Conservation (phyloP, 2,113 vertebrate genomes). For the Columbina picui region DNA sequence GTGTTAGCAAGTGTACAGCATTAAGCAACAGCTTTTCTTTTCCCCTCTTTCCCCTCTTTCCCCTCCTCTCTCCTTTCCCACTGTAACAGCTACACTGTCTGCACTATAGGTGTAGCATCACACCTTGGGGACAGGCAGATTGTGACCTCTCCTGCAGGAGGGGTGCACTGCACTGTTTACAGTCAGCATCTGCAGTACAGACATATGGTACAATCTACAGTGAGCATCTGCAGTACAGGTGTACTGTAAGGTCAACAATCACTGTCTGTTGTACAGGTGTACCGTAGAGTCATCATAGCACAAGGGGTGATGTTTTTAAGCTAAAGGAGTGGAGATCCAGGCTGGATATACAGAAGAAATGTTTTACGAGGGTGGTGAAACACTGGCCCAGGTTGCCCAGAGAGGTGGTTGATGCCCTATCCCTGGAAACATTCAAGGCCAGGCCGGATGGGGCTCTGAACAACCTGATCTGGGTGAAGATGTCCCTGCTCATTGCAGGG, state of each 20-base stretch:
- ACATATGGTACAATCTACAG: fast-evolving
- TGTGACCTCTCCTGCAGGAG: background rate
- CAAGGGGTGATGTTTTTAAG: no score
- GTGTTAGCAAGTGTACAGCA: background rate
- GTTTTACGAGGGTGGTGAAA: no score
- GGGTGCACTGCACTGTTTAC: background rate
- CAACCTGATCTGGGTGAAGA: no score
- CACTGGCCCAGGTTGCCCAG: no score
- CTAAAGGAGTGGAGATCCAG: no score
- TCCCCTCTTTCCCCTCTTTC: no score
- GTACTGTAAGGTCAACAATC: fast-evolving
- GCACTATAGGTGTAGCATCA: fast-evolving
- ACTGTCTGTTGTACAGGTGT: fast-evolving
- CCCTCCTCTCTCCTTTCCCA: no score
- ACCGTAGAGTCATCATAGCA: fast-evolving
- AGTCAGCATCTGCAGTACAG: background rate
- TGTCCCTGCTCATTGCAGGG: no score
- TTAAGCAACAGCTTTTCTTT: background rate
- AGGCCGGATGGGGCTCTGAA: no score
- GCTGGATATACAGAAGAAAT: no score
- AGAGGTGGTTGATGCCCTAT: no score
- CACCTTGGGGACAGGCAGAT: background rate
- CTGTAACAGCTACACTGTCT: background rate
- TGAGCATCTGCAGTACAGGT: background rate
- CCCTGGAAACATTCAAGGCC: no score